Evolutionary conservation across 2,113 vertebrate genomes (phyloP).

Genomic region (Chitala chitala): DNA sequence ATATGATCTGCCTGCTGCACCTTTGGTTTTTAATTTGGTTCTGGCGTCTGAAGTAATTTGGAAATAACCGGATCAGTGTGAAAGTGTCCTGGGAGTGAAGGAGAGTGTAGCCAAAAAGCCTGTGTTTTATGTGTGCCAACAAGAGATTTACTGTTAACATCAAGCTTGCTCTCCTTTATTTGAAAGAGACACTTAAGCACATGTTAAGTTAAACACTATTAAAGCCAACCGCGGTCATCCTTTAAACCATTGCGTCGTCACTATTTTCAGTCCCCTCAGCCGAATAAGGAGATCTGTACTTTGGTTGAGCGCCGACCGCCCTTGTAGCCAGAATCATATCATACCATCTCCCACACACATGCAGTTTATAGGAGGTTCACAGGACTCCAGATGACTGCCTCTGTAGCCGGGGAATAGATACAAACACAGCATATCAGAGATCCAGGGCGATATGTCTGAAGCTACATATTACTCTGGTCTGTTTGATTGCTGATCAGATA

Average conservation of each 20-base stretch:
- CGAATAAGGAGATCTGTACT: slow-evolving; percentile 57
- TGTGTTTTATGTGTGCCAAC: too few species aligned
- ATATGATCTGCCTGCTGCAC: too few species aligned
- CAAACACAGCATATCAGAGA: too few species aligned
- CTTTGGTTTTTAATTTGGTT: too few species aligned
- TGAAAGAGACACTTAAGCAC: neutral
- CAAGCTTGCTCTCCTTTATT: neutral
- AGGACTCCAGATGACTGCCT: neutral
- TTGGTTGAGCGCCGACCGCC: slow-evolving; percentile 32
- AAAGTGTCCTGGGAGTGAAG: too few species aligned
- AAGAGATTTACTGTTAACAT: neutral
- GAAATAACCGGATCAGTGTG: too few species aligned
- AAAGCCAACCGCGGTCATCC: neutral
- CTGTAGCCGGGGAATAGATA: too few species aligned
- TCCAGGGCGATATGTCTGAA: too few species aligned
- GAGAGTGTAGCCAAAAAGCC: too few species aligned
- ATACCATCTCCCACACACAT: neutral
- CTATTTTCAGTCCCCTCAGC: slow-evolving; percentile 15
- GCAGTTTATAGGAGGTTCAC: neutral
- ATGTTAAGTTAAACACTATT: slow-evolving; percentile 3
- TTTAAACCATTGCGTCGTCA: neutral
- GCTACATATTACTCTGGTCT: too few species aligned
- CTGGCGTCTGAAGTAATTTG: too few species aligned
- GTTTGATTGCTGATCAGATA: too few species aligned
- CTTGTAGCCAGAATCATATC: neutral